phyloP scores from a whole-genome alignment of 2,888 invertebrate species.

The Zygaena filipendulae region DNA sequence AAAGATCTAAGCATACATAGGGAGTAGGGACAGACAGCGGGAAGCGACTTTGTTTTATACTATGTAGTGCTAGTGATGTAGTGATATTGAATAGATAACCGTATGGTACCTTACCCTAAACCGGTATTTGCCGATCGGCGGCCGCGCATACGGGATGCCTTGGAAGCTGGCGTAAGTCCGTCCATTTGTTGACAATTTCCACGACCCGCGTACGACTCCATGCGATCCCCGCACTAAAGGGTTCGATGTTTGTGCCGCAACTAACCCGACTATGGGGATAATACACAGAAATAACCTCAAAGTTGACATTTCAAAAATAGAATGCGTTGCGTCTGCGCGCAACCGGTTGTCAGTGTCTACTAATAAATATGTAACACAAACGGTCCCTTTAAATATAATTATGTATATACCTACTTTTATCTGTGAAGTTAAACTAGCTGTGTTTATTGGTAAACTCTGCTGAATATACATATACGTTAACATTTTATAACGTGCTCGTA shows the following conservation, averaged over 20 bases:
- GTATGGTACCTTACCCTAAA: conserved; percentile 53
- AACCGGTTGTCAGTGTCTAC: neutral
- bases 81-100: neutral
- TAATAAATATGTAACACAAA: too few species aligned
- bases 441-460: too few species aligned
- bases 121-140: conserved; percentile 72
- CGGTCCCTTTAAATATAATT: too few species aligned
- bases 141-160: conserved; percentile 74
- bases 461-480: too few species aligned
- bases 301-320: conserved; percentile 23
- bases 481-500: too few species aligned
- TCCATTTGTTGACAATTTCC: conserved; percentile 46
- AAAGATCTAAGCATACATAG: too few species aligned
- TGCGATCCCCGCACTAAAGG: conserved; percentile 40
- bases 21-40: too few species aligned
- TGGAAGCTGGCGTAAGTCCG: conserved; percentile 68
- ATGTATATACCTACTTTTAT: too few species aligned
- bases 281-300: conserved; percentile 27
- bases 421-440: too few species aligned
- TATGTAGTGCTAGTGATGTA: too few species aligned
- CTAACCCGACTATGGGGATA: conserved; percentile 19
- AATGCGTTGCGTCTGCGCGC: conserved; percentile 23
- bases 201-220: conserved; percentile 42
- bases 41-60: too few species aligned
- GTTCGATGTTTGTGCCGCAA: conserved; percentile 26